phyloP scores from a whole-genome alignment of 2,888 invertebrate genomes.

The Dasysyrphus albostriatus region DNA sequence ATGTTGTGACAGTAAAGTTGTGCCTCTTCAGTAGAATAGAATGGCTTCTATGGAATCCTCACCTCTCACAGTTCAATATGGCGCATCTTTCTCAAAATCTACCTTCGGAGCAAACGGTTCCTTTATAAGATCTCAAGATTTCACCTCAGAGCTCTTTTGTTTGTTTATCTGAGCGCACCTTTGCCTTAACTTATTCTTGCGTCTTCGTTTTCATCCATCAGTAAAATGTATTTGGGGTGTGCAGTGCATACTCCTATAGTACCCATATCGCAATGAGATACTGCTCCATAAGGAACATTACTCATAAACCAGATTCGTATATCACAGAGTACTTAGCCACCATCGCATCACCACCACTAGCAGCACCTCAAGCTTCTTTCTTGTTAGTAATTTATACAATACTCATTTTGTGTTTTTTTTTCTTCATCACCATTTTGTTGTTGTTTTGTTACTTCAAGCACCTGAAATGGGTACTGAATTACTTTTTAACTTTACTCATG shows the following conservation, averaged over 20 bases:
- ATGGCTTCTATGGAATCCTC: constrained; percentile 39
- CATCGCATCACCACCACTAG: constrained; percentile 20
- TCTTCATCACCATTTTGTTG: constrained; percentile 54
- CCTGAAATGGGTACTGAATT: constrained; percentile 69
- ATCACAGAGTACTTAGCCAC: constrained; percentile 35
- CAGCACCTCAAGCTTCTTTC: constrained; percentile 40
- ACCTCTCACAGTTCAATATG: constrained; percentile 37
- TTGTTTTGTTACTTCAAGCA: constrained; percentile 66
- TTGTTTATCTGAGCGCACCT: constrained; percentile 63
- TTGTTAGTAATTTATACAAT: constrained; percentile 61
- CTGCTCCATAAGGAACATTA: constrained; percentile 29
- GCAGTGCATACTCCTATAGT: too few species aligned
- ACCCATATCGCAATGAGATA: not conserved
- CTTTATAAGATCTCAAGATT: constrained; percentile 50
- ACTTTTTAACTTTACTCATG: constrained; percentile 45
- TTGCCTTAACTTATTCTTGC: constrained; percentile 12
- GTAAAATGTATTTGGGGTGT: not conserved
- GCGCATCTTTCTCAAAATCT: constrained; percentile 33
- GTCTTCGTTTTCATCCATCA: not conserved
- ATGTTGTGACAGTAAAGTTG: constrained; percentile 44
- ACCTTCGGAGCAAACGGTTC: constrained; percentile 15
- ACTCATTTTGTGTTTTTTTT: constrained; percentile 15
- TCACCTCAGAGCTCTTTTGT: constrained; percentile 58
- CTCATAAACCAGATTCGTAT: constrained; percentile 54
- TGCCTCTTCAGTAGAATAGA: constrained; percentile 41